Evolutionary conservation across 2,888 invertebrate genomes (phyloP).

Genomic region (Cosmopolites sordidus): DNA sequence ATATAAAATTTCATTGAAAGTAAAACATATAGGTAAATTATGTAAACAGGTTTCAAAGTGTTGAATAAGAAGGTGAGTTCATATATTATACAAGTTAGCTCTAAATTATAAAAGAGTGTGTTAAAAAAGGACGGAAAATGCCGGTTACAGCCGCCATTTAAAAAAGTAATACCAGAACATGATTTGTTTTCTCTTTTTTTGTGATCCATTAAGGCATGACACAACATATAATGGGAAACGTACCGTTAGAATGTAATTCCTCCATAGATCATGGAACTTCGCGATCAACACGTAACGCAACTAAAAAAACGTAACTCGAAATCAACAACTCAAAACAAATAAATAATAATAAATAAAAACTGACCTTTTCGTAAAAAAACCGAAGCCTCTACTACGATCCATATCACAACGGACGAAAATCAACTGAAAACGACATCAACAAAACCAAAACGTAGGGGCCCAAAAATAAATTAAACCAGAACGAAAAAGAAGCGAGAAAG

Average conservation of each 20-base stretch:
- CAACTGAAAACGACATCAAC: slow-evolving; percentile 53
- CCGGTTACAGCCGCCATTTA: background rate
- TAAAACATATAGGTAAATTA: no score
- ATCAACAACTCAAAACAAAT: slow-evolving; percentile 38
- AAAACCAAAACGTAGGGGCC: slow-evolving; percentile 20
- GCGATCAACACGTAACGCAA: slow-evolving; percentile 14
- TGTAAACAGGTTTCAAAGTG: no score
- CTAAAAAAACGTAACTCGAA: background rate
- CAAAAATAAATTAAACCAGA: slow-evolving; percentile 9
- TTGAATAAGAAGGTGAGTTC: no score
- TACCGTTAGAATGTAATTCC: slow-evolving; percentile 10
- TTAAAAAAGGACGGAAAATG: background rate
- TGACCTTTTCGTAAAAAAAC: slow-evolving; percentile 79
- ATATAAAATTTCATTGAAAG: no score
- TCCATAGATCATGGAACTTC: slow-evolving; percentile 8
- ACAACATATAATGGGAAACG: slow-evolving; percentile 3
- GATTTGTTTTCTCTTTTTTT: no score
- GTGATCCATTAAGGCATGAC: background rate
- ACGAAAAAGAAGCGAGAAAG: no score
- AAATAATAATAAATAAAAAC: slow-evolving; percentile 52
- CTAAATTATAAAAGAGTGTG: no score
- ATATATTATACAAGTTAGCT: no score
- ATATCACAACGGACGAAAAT: slow-evolving; percentile 58
- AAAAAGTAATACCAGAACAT: background rate
- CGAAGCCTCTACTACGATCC: slow-evolving; percentile 76